Conservation (phyloP, 2,888 invertebrate genomes). For the Cheilosia variabilis region DNA sequence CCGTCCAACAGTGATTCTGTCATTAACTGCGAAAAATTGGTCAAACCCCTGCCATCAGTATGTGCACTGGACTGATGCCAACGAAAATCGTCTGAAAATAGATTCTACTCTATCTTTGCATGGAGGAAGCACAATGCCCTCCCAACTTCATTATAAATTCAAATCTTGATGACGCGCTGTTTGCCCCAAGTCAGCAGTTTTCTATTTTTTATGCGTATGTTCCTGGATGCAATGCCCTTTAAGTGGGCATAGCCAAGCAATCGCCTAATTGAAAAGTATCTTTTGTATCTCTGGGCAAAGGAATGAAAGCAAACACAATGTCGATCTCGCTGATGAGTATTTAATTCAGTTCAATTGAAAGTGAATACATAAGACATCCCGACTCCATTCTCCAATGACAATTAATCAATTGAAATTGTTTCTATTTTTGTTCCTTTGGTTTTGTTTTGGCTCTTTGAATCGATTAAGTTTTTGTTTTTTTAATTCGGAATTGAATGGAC, state of each 20-base stretch:
- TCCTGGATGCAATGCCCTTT: constrained; percentile 60
- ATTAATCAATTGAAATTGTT: constrained; percentile 58
- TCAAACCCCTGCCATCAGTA: constrained; percentile 47
- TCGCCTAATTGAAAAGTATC: constrained; percentile 60
- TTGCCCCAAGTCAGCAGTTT: constrained; percentile 30
- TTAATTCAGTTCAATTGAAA: constrained; percentile 68
- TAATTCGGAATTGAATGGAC: constrained; percentile 4
- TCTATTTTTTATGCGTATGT: not conserved
- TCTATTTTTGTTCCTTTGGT: not conserved
- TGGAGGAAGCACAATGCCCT: constrained; percentile 72
- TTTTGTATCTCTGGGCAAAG: constrained; percentile 13
- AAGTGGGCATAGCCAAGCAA: constrained; percentile 45
- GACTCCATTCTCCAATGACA: constrained; percentile 47
- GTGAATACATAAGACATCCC: constrained; percentile 39
- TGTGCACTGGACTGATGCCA: constrained; percentile 65
- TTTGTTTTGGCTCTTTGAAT: not conserved
- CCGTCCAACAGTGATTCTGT: constrained; percentile 38
- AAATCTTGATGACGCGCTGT: constrained; percentile 60
- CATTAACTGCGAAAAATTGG: constrained; percentile 62
- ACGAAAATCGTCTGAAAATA: constrained; percentile 63
- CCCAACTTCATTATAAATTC: constrained; percentile 59
- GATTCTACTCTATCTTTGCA: constrained; percentile 45
- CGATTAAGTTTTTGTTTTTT: constrained; percentile 8
- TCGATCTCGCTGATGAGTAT: constrained; percentile 54
- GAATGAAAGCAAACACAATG: constrained; percentile 44